phyloP scores from a whole-genome alignment of 2,888 invertebrate genomes.

The Pachycephus smyrnensis region DNA sequence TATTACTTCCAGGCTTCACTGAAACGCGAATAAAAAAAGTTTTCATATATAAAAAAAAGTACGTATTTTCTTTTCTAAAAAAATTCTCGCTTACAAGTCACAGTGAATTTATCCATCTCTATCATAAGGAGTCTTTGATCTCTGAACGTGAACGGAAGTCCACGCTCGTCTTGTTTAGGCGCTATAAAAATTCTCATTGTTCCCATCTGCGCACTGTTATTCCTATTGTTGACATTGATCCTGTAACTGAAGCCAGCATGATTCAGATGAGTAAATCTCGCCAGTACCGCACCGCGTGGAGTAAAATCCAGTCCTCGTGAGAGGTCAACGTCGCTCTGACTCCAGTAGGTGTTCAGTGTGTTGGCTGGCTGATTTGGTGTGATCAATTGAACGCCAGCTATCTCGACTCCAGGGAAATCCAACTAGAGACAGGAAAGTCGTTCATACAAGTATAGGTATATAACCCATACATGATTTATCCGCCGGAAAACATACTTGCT shows the following conservation, averaged over 20 bases:
- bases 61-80: not conserved
- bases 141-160: conserved; percentile 73
- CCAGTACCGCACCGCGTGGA: conserved; percentile 80
- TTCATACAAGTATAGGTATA: not conserved
- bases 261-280: conserved; percentile 83
- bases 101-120: conserved; percentile 80
- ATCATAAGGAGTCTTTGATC: conserved; percentile 77
- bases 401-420: conserved; percentile 74
- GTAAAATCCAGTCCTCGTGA: conserved; percentile 86
- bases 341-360: conserved; percentile 80
- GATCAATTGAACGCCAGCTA: conserved; percentile 71
- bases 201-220: conserved; percentile 68
- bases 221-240: conserved; percentile 73
- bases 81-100: conserved; percentile 69
- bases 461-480: not conserved
- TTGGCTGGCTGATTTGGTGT: conserved; percentile 70
- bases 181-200: conserved; percentile 80
- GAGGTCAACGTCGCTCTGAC: conserved; percentile 82
- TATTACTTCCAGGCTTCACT: conserved; percentile 79
- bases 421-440: conserved; percentile 66
- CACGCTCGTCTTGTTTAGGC: conserved; percentile 76
- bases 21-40: conserved; percentile 24
- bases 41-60: not conserved
- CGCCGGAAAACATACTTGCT: conserved; percentile 67
- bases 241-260: conserved; percentile 78